Base-by-base conservation (phyloP, 2,888 invertebrate species). In the Tortrix viridana region DNA sequence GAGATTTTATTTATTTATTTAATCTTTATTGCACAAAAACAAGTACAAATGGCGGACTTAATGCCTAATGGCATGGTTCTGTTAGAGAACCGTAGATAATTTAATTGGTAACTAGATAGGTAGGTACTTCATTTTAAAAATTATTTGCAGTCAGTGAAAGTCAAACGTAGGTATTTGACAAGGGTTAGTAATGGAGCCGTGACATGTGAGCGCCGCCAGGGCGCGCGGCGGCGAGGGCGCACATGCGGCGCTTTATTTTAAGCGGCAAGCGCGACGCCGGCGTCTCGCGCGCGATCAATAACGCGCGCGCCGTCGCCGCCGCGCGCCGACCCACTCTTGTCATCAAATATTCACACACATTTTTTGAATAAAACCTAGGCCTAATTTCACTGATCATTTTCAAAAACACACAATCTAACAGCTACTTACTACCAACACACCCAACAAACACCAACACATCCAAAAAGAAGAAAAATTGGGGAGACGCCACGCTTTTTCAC, bases 211-310 rank as follows among this genome's bases (percentile, higher is more conserved):
- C 72, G 75, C 32, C 67, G 67, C 75, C 65, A 68, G 67, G 65
- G 71, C 71, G 67, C 67, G 69, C 73, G 72, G 65, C 69, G 71
- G 58, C 72, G 72, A 73, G 74, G 76, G 79, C 80, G 86, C 88
- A 89, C 89, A 91, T 88, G 88, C 87, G 77, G 84, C 88, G 89
- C 88, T 90, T 90, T 89, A 90, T 91, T 91, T 70, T 92, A 91
- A 89, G 90, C 88, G 88, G 88, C 87, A 32, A 32, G 82, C n/a
- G 81, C 81, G 85, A 88, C 89, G 89, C 87, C 89, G 86, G 88
- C 89, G 89, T 89, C 90, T 89, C 84, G 85, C 86, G 83, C 79
- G 85, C 83, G 90, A 92, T 92, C 92, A 91, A 92, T 92, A 92
- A 89, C 88, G 73, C 86, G 76, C 87, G 91, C 91, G 92, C 91